Conservation (phyloP, 1,140 invertebrate species). For the Prorops nasuta region DNA sequence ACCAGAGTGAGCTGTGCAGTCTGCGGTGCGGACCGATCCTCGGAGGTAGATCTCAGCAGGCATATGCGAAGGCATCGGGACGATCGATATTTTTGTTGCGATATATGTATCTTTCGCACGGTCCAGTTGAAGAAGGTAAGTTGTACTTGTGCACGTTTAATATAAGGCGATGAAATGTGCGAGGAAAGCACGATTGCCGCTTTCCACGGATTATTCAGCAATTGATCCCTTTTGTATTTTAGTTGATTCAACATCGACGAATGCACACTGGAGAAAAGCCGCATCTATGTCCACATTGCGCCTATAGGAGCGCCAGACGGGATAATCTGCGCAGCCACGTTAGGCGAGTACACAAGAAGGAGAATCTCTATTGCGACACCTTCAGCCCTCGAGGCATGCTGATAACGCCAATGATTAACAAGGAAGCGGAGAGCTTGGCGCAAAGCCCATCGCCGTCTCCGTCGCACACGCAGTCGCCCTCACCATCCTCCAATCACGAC, state of each 20-base stretch:
- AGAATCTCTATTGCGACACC: constrained; percentile 58
- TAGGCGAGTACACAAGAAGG: constrained; percentile 60
- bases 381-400: constrained; percentile 58
- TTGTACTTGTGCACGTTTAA: not conserved
- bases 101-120: constrained; percentile 61
- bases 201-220: not conserved
- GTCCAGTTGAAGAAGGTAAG: constrained; percentile 61
- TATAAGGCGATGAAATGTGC: not conserved
- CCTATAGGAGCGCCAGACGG: constrained; percentile 59
- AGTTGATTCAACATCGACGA: constrained; percentile 58
- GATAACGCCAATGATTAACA: constrained; percentile 34
- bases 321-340: constrained; percentile 61
- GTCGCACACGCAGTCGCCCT: constrained; percentile 24
- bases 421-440: constrained; percentile 12
- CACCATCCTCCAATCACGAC: constrained; percentile 26
- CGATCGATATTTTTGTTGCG: constrained; percentile 60
- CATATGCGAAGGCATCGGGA: constrained; percentile 61
- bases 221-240: constrained; percentile 1
- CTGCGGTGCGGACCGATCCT: constrained; percentile 60
- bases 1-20: constrained; percentile 59
- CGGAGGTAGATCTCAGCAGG: constrained; percentile 56
- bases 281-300: constrained; percentile 60
- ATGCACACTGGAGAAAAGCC: constrained; percentile 65
- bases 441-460: constrained; percentile 40
- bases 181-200: too few species aligned